Base-by-base conservation (phyloP, 2,797 vertebrate genomes). In the Leptatherina wallacei region DNA sequence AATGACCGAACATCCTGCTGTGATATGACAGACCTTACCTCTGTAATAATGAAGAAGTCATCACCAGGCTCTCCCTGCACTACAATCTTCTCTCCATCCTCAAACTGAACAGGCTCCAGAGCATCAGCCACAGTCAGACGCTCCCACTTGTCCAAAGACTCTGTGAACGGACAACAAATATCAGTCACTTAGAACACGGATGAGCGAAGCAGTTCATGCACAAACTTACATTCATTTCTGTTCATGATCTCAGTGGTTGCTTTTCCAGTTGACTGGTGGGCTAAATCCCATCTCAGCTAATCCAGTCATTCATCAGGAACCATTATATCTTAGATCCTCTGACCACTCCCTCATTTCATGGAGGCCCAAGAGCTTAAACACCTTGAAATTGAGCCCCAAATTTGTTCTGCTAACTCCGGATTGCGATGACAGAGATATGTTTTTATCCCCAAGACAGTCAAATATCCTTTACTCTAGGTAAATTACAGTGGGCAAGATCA, bases 91-190 rank as follows among this genome's bases (percentile, higher is more conserved):
- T 99, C 96, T 20, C 97, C 96, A 56, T 99, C 98, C 78, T 99
- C 98, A 91, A 98, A 99, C 85, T 98, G 97, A 38, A 99, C 98
- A 0, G 98, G 97, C 78, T 99, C 98, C 93, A 99, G 81, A 0
- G 98, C 95, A 68, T 99, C 98, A 0, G 98, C 98, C 75, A 99
- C 98, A 0, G 98, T 99, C 87, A 99, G 94, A 60, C 98, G 97
- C 62, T 99, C 98, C 98, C 98, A 99, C 86, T 99, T 98, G 89
- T 99, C 98, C 93, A 99, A 92, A 78, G 98, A 99, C 90, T 98
- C 98, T 99, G 87, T 57, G 57, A 71, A 75, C 3, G 12, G n/a
- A 69, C 42, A 60, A 61, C 6, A 65, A 27, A 74, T 24, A 68
- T 11, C 22, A 1, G 55, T 65, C 55, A 71, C 33, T 70, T 13